phyloP scores from a whole-genome alignment of 1,140 invertebrate species.

The Drosophila kepulauana region DNA sequence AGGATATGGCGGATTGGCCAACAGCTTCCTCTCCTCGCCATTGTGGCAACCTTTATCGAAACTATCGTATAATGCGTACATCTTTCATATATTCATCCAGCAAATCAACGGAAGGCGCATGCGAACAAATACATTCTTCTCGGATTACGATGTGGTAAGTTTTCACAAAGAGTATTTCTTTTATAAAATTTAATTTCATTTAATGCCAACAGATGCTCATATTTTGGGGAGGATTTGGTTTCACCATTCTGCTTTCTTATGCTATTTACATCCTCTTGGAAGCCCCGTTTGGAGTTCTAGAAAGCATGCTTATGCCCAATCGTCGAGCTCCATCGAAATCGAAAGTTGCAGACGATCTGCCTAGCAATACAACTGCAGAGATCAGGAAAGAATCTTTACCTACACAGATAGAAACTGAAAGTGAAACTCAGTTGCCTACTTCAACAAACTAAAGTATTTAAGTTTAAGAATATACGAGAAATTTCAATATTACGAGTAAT shows the following conservation, averaged over 20 bases:
- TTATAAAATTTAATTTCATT: neutral
- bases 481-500: too few relatives aligned
- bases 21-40: constrained; percentile 84
- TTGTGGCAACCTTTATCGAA: constrained; percentile 85
- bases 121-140: constrained; percentile 49
- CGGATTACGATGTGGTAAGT: constrained; percentile 63
- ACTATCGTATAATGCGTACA: constrained; percentile 86
- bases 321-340: neutral
- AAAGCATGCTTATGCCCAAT: constrained; percentile 32
- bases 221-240: constrained; percentile 65
- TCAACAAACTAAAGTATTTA: too few relatives aligned
- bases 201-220: constrained; percentile 48
- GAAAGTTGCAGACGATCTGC: neutral
- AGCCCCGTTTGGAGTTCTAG: constrained; percentile 53
- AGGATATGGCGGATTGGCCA: constrained; percentile 87
- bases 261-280: constrained; percentile 57
- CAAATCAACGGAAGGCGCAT: constrained; percentile 40
- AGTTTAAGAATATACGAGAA: too few relatives aligned
- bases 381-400: neutral
- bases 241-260: constrained; percentile 51
- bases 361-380: neutral
- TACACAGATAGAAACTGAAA: neutral
- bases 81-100: constrained; percentile 83
- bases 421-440: neutral
- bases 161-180: neutral